Percentiles rank a stretch among this genome's conserved stretches.
These are phyloP conservation scores for Amphimallon solstitiale DNA, from an alignment of 2,888 invertebrate species.

Conservation along the genomic window DNA sequence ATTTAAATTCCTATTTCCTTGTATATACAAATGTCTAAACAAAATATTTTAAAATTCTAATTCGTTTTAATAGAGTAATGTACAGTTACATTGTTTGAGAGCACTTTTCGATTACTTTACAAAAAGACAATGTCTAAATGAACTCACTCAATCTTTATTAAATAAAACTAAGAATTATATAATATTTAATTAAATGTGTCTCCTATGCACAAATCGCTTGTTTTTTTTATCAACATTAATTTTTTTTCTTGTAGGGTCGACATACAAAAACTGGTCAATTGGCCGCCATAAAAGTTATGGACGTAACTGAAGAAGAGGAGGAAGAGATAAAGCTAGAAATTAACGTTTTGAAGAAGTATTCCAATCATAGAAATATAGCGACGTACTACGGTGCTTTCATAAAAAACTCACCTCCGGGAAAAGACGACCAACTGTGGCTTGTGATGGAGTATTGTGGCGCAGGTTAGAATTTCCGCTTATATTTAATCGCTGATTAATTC, in stretches of 20 bases:
- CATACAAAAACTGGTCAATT: slow-evolving; percentile 99
- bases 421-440: slow-evolving; percentile 99
- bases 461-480: slow-evolving; percentile 63
- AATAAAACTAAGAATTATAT: too few species aligned
- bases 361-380: slow-evolving; percentile 99
- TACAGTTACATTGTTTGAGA: too few species aligned
- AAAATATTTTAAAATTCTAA: too few species aligned
- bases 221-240: slow-evolving; percentile 40
- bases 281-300: slow-evolving; percentile 99
- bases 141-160: too few species aligned
- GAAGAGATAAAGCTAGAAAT: slow-evolving; percentile 99
- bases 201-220: too few species aligned
- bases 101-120: too few species aligned
- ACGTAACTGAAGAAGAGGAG: slow-evolving; percentile 99
- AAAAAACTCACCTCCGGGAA: slow-evolving; percentile 97
- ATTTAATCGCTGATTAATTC: not conserved
- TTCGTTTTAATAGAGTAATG: too few species aligned
- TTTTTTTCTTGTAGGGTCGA: slow-evolving; percentile 78
- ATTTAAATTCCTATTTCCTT: too few species aligned
- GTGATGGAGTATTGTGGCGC: slow-evolving; percentile 99
- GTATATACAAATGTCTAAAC: too few species aligned
- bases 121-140: too few species aligned
- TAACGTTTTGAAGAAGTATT: slow-evolving; percentile 98
- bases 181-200: too few species aligned
- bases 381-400: slow-evolving; percentile 99